Evolutionary conservation across 1,140 invertebrate species (phyloP).

Genomic region (Drosophila biarmipes): DNA sequence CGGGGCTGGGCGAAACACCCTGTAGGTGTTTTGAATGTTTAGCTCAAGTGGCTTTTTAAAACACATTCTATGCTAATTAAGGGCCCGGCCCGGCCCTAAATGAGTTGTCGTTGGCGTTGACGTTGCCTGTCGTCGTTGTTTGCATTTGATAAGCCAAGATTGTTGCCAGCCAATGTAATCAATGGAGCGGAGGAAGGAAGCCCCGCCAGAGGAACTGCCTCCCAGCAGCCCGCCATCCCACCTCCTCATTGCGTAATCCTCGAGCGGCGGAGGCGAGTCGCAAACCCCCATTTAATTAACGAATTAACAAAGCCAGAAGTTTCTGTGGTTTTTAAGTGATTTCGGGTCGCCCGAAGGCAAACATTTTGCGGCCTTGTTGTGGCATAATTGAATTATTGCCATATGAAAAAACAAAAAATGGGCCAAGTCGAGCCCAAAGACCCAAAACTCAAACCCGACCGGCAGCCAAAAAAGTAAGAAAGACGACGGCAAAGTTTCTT

Average conservation of each 20-base stretch:
- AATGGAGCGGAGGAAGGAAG: constrained; percentile 44
- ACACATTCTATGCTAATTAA: constrained; percentile 83
- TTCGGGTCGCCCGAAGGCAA: constrained; percentile 55
- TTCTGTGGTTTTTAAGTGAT: constrained; percentile 79
- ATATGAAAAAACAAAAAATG: constrained; percentile 72
- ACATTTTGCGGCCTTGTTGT: constrained; percentile 79
- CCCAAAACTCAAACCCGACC: constrained; percentile 17
- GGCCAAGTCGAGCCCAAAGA: constrained; percentile 28
- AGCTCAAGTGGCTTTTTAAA: constrained; percentile 82
- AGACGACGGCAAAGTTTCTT: constrained; percentile 64
- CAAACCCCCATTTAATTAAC: constrained; percentile 74
- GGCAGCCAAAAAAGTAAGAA: constrained; percentile 2
- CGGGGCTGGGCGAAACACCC: constrained; percentile 14
- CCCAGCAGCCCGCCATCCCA: too few relatives aligned
- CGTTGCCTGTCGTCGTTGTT: constrained; percentile 54
- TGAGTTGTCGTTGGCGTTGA: constrained; percentile 67
- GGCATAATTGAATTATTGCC: constrained; percentile 82
- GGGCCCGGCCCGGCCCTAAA: constrained; percentile 59
- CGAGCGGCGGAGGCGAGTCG: constrained; percentile 60
- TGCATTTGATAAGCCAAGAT: constrained; percentile 75
- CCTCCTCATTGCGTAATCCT: constrained; percentile 69
- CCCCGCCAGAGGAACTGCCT: background rate
- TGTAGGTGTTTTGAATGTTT: constrained; percentile 82
- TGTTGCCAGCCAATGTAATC: constrained; percentile 75
- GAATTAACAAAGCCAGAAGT: constrained; percentile 82